phyloP scores from a whole-genome alignment of 2,797 vertebrate genomes.

The Urophycis tenuis region DNA sequence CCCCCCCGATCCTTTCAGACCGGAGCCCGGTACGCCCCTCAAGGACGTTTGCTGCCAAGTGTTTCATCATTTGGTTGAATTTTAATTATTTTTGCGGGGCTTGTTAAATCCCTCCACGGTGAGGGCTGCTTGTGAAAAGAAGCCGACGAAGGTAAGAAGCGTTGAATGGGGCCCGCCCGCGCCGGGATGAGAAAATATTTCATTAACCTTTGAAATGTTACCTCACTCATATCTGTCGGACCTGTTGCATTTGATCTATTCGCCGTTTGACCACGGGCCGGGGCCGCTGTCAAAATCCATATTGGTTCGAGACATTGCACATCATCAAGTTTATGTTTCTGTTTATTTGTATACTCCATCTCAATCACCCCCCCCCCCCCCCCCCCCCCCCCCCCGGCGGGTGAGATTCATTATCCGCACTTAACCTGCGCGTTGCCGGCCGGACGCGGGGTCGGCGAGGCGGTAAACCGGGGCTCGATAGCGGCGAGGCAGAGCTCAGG shows the following conservation, averaged over 20 bases:
- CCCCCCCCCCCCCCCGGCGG: too few relatives aligned
- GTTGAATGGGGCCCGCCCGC: conserved; percentile 38
- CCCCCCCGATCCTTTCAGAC: conserved; percentile 46
- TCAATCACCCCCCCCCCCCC: too few relatives aligned
- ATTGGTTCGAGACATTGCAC: neutral
- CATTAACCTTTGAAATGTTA: conserved; percentile 60
- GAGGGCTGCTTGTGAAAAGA: conserved; percentile 42
- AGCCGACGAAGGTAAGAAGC: conserved; percentile 48
- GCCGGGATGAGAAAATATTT: conserved; percentile 55
- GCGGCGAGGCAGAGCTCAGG: too few relatives aligned
- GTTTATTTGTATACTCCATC: too few relatives aligned
- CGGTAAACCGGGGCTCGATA: too few relatives aligned
- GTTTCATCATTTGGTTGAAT: conserved; percentile 68
- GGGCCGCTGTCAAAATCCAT: neutral
- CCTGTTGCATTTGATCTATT: conserved; percentile 17
- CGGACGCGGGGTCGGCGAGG: too few relatives aligned
- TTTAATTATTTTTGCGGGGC: conserved; percentile 63
- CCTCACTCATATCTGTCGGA: conserved; percentile 32
- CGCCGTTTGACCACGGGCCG: conserved; percentile 14
- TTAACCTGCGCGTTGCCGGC: too few relatives aligned
- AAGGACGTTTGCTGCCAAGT: conserved; percentile 62
- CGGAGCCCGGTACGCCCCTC: conserved; percentile 55
- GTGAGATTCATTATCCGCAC: too few relatives aligned
- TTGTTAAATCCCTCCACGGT: conserved; percentile 47
- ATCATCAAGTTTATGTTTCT: neutral